Evolutionary conservation across 2,113 vertebrate genomes (phyloP), one percentile per base, ranked within the genome.

Genomic region (cat (Felis catus)): DNA sequence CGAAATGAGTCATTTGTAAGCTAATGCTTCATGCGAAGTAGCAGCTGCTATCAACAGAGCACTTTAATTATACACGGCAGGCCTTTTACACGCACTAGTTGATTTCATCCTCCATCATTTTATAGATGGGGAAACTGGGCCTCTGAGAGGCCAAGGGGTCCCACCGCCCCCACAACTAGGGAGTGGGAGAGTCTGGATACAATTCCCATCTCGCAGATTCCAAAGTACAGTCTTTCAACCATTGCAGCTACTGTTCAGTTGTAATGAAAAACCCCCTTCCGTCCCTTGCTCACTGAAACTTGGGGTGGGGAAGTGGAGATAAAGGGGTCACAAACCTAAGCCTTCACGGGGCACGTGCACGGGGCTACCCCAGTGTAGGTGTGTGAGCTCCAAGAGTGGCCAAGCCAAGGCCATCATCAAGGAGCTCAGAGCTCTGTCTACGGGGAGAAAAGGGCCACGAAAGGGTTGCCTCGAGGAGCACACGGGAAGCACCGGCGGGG

Each of bases 251-350:
- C 85, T 53, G 39, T 4, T 15, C 11, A 18, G 70, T n/a, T 81
- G 36, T 58, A 53, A 85, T 1, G 41, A 2, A 55, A 73, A 21
- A 41, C 3, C 23, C 3, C 4, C 31, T 83, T 86, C n/a, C 12
- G 8, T 33, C 63, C n/a, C 70, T 82, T 63, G 39, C 55, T 86
- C 48, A 41, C n/a, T 18, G 19, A 51, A 13, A 18, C 25, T 21
- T 1, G 33, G 25, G 18, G 3, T 10, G 45, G 2, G 53, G 3
- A 2, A 55, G 27, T 0, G 10, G 13, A 33, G 29, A 1, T 7
- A 33, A 41, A 33, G 3, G 21, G 33, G 7, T 31, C 58, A 7
- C 7, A 39, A 61, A 33, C 7, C 9, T 9, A 4, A 74, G 3
- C 6, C 25, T 66, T 39, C 74, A 63, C 4, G 14, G 73, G 33